These are phyloP conservation scores for Stichodactyla helianthus DNA, from an alignment of 64 coral and sea anemone species.

Conservation along the genomic window DNA sequence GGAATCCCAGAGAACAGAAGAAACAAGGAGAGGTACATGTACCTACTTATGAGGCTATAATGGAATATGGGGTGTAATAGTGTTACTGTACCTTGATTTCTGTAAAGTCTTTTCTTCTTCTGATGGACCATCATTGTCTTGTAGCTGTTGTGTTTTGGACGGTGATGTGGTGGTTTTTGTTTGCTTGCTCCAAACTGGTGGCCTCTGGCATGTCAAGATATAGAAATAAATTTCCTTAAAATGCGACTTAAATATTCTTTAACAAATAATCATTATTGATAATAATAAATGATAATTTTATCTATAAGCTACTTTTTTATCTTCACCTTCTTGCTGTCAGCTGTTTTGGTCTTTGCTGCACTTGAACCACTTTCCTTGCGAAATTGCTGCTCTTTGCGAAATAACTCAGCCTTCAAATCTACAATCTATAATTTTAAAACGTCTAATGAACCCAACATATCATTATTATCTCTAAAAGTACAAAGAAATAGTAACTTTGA, in stretches of 20 bases:
- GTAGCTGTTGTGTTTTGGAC: background rate
- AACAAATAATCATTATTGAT: too few relatives aligned
- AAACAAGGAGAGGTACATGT: too few relatives aligned
- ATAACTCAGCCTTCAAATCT: slow-evolving; percentile 91
- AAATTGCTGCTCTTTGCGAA: slow-evolving; percentile 77
- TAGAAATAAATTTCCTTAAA: slow-evolving; percentile 24
- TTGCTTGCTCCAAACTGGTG: slow-evolving; percentile 64
- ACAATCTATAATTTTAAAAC: slow-evolving; percentile 57
- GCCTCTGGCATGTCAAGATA: slow-evolving; percentile 51
- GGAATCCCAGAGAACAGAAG: too few relatives aligned
- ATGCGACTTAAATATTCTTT: too few relatives aligned
- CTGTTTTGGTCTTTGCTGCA: background rate
- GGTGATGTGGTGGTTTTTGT: slow-evolving; percentile 33
- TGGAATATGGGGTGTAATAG: too few relatives aligned
- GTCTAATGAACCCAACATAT: background rate
- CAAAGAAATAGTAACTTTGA: background rate
- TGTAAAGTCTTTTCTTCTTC: slow-evolving; percentile 74
- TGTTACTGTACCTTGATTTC: slow-evolving; percentile 55
- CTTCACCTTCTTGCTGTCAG: background rate
- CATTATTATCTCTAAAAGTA: background rate
- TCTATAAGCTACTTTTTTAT: background rate
- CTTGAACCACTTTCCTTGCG: slow-evolving; percentile 4
- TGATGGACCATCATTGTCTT: slow-evolving; percentile 36
- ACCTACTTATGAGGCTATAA: too few relatives aligned
- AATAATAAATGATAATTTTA: too few relatives aligned